These are phyloP conservation scores for Zaprionus ghesquierei DNA, from an alignment of 1,140 invertebrate species.

Conservation along the genomic window DNA sequence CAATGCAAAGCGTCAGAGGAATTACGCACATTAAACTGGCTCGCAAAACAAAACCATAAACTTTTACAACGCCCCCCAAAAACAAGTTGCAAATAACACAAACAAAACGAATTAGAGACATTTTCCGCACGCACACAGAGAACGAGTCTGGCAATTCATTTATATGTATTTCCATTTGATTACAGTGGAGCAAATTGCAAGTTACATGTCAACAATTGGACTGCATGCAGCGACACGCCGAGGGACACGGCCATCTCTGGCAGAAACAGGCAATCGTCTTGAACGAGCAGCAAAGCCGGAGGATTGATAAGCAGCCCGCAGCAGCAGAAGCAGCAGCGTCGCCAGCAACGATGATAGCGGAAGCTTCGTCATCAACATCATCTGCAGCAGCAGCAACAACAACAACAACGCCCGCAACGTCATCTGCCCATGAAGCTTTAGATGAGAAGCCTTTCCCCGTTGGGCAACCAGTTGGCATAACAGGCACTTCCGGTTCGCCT, in stretches of 20 bases:
- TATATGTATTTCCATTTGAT: constrained; percentile 66
- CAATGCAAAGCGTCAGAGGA: constrained; percentile 34
- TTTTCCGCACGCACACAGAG: constrained; percentile 13
- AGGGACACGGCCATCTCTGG: constrained; percentile 82
- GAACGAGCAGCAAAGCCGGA: constrained; percentile 68
- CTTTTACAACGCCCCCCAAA: constrained; percentile 26
- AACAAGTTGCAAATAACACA: constrained; percentile 35
- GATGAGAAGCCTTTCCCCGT: constrained; percentile 42
- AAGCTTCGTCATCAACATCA: constrained; percentile 39
- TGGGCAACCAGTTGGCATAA: constrained; percentile 41
- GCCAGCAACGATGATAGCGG: constrained; percentile 21
- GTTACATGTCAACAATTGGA: constrained; percentile 82
- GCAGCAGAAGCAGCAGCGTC: not conserved
- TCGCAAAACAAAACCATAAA: constrained; percentile 44
- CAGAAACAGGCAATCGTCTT: constrained; percentile 79
- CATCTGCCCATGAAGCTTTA: constrained; percentile 15
- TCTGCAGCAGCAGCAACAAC: constrained; percentile 11
- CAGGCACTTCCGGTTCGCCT: constrained; percentile 62
- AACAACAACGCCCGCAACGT: not conserved
- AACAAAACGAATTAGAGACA: constrained; percentile 45
- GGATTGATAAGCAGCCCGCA: constrained; percentile 60
- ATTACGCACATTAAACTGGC: constrained; percentile 32
- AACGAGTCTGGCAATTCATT: constrained; percentile 13
- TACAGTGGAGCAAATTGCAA: constrained; percentile 82
- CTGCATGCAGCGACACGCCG: constrained; percentile 82